Evolutionary conservation across 1,140 invertebrate genomes (phyloP).

Genomic region (Prorops nasuta): DNA sequence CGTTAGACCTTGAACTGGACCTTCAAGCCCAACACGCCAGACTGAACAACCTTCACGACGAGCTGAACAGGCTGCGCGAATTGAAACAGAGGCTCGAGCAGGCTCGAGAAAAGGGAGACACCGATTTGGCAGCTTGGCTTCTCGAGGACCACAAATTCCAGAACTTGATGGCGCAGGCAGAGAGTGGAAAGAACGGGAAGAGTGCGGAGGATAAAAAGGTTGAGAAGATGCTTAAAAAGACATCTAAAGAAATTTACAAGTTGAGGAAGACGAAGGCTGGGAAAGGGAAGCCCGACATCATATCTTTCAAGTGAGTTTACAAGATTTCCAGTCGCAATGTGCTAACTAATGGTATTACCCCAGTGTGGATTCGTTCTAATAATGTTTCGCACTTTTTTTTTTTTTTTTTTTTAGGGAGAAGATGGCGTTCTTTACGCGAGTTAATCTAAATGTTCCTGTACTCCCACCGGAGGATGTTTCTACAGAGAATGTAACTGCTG

Average conservation of each 20-base stretch:
- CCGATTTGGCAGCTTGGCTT: constrained; percentile 77
- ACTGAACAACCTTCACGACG: constrained; percentile 77
- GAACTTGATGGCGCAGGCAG: constrained; percentile 67
- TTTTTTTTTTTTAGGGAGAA: constrained; percentile 73
- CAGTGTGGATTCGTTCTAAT: background rate
- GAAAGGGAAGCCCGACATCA: constrained; percentile 85
- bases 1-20: constrained; percentile 89
- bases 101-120: constrained; percentile 75
- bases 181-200: constrained; percentile 62
- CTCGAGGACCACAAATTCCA: constrained; percentile 85
- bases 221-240: constrained; percentile 79
- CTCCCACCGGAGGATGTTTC: constrained; percentile 65
- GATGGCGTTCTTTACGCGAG: constrained; percentile 90
- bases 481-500: too few relatives aligned
- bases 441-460: constrained; percentile 74
- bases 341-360: constrained; percentile 1
- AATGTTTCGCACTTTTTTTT: background rate
- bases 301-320: constrained; percentile 87
- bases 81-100: constrained; percentile 75
- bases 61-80: constrained; percentile 76
- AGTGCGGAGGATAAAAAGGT: constrained; percentile 74
- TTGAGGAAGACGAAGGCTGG: constrained; percentile 82
- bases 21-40: constrained; percentile 84
- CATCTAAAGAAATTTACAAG: constrained; percentile 87
- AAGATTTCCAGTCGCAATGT: background rate